Conservation (phyloP, 1,140 invertebrate species). For the Augochlora pura region DNA sequence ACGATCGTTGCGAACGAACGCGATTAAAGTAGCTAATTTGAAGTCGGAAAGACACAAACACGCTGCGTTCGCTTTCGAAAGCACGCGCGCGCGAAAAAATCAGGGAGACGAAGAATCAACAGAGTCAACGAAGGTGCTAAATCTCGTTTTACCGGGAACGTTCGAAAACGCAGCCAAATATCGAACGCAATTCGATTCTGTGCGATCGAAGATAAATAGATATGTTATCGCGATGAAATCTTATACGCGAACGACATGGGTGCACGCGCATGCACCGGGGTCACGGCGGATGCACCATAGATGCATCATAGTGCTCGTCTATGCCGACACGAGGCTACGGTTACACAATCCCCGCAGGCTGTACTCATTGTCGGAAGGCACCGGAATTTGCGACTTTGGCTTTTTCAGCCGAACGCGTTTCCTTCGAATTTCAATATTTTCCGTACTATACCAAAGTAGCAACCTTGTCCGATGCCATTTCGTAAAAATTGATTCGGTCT, state of each 20-base stretch:
- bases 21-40: not conserved
- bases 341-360: constrained; percentile 46
- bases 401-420: not conserved
- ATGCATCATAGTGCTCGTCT: constrained; percentile 53
- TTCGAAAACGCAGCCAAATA: not conserved
- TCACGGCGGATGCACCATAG: constrained; percentile 60
- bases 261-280: constrained; percentile 53
- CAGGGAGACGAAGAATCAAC: not conserved
- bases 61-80: constrained; percentile 10
- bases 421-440: no score
- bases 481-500: no score
- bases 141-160: constrained; percentile 2
- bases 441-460: no score
- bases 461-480: no score
- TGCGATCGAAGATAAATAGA: constrained; percentile 41
- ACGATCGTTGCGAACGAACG: not conserved
- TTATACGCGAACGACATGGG: constrained; percentile 40
- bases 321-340: constrained; percentile 35
- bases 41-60: no score
- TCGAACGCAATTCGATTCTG: not conserved
- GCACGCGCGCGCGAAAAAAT: not conserved
- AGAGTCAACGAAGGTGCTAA: not conserved
- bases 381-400: constrained; percentile 24
- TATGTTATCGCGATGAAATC: constrained; percentile 50
- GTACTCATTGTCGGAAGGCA: constrained; percentile 23